Conservation (phyloP, 1,140 invertebrate genomes). For the Macrosteles quadrilineatus region DNA sequence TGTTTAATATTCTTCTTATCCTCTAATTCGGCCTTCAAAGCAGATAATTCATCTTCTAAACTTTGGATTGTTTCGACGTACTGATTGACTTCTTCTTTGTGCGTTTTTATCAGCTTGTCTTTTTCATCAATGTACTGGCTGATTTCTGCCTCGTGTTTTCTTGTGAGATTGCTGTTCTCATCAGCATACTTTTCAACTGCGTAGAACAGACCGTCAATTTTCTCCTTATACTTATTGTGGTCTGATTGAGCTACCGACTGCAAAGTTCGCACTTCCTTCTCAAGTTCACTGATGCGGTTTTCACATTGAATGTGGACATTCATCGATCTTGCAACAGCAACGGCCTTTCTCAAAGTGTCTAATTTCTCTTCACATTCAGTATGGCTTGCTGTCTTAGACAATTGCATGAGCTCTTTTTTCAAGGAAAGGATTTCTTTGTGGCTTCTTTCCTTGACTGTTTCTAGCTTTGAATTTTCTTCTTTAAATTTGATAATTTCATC, state of each 20-base stretch:
- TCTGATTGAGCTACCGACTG: background rate
- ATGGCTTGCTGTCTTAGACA: background rate
- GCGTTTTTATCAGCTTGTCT: background rate
- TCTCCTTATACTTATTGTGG: background rate
- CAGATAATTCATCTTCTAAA: background rate
- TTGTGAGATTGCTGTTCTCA: background rate
- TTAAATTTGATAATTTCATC: background rate
- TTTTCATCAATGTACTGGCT: background rate
- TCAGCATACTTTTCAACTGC: slow-evolving; percentile 4
- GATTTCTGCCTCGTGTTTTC: background rate
- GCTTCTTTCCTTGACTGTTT: background rate
- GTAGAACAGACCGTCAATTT: background rate
- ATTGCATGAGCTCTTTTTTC: background rate
- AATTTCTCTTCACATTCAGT: background rate
- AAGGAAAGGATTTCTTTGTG: background rate
- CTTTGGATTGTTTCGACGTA: background rate
- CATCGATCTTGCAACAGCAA: background rate
- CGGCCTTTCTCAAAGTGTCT: background rate
- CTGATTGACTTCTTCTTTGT: background rate
- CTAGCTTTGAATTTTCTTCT: background rate
- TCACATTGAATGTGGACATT: slow-evolving; percentile 1
- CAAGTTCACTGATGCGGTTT: background rate
- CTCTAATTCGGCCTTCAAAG: background rate
- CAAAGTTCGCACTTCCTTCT: background rate
- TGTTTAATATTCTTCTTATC: background rate